Evolutionary conservation across 2,113 vertebrate species (phyloP).

Genomic region (Eretmochelys imbricata): DNA sequence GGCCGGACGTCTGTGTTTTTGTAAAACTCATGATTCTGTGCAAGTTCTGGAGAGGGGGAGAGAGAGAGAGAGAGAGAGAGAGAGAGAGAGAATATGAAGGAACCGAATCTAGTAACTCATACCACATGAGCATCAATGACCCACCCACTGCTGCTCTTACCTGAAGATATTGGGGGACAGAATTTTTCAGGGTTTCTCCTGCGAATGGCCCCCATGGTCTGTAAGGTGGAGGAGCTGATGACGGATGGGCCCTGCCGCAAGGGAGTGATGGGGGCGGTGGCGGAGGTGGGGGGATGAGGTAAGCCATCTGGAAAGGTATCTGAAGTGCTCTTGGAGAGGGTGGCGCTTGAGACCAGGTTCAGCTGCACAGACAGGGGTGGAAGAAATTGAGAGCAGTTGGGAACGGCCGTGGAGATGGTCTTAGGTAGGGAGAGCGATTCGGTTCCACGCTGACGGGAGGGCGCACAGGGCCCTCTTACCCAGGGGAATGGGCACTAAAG

Average conservation of each 20-base stretch:
- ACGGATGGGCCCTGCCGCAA: slow-evolving; percentile 94
- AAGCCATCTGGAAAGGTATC: slow-evolving; percentile 94
- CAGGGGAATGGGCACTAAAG: accelerated
- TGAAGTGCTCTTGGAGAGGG: slow-evolving; percentile 92
- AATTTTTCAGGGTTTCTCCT: slow-evolving; percentile 98
- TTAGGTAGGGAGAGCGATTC: neutral
- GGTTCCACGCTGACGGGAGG: neutral
- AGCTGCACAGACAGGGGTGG: slow-evolving; percentile 74
- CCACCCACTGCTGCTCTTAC: slow-evolving; percentile 72
- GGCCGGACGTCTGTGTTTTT: slow-evolving; percentile 98
- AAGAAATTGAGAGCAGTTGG: neutral
- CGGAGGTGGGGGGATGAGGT: slow-evolving; percentile 96
- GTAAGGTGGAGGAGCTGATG: slow-evolving; percentile 96
- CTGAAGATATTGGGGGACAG: slow-evolving; percentile 98
- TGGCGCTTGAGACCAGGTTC: slow-evolving; percentile 91
- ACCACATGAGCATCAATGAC: neutral
- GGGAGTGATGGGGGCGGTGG: slow-evolving; percentile 94
- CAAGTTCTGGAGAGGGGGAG: slow-evolving; percentile 86
- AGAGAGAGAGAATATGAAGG: neutral
- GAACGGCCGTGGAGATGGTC: accelerated
- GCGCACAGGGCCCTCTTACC: accelerated
- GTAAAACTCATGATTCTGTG: slow-evolving; percentile 99
- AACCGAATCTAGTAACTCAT: accelerated
- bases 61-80: neutral
- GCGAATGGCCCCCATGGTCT: slow-evolving; percentile 90